A percentile compares a stretch with the other conserved stretches of the same genome.
Conservation (phyloP, 1,140 invertebrate genomes). For the Phymastichus coffea region DNA sequence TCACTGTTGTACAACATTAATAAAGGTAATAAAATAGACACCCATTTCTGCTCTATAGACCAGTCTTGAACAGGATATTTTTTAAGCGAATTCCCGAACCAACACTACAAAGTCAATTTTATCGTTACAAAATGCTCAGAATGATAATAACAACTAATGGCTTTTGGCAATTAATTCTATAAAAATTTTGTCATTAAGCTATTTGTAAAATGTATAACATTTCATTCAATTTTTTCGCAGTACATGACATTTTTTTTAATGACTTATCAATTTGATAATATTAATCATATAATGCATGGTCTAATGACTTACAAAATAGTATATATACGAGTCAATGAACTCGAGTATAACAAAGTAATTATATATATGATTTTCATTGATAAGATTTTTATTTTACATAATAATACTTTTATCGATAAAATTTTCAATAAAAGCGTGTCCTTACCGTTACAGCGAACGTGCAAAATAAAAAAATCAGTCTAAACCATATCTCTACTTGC, state of each 20-base stretch:
- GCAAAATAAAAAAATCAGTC: conserved; percentile 86
- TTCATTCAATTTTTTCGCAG: no score
- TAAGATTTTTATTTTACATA: no score
- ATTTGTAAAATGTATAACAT: not conserved
- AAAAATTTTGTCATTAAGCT: not conserved
- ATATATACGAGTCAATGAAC: not conserved
- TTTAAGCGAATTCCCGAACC: conserved; percentile 85
- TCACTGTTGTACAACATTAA: conserved; percentile 91
- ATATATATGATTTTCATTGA: not conserved
- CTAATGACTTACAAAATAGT: not conserved
- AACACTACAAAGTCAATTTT: conserved; percentile 68
- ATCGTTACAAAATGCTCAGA: conserved; percentile 2
- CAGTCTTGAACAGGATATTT: conserved; percentile 89
- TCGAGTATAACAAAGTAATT: not conserved
- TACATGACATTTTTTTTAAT: no score
- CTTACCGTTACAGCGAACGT: conserved; percentile 88
- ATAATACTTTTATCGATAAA: not conserved
- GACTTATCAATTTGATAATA: no score
- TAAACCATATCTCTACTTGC: conserved; percentile 95
- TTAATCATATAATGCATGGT: not conserved
- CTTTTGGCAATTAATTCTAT: not conserved
- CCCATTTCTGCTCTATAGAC: conserved; percentile 98
- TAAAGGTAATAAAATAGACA: conserved; percentile 85
- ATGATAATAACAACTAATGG: not conserved
- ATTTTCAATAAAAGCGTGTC: conserved; percentile 33